phyloP scores from a whole-genome alignment of 2,113 vertebrate species.

The Lichenostomus cassidix region DNA sequence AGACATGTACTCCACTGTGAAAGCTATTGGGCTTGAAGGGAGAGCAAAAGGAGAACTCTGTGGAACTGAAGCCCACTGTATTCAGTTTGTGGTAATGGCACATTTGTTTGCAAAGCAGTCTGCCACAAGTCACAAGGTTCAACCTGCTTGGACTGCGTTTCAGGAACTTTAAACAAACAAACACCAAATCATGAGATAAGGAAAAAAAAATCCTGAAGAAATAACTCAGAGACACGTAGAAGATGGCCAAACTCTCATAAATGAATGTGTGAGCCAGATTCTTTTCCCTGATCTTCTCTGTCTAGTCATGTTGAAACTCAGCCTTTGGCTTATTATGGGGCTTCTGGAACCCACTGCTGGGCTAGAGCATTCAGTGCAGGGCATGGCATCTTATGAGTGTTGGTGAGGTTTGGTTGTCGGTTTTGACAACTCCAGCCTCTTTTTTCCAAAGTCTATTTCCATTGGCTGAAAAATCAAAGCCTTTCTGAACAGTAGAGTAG shows the following conservation, averaged over 20 bases:
- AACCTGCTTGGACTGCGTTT: slow-evolving; percentile 12
- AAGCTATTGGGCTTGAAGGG: neutral
- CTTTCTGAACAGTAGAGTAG: neutral
- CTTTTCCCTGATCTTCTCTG: neutral
- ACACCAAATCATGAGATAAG: slow-evolving; percentile 28
- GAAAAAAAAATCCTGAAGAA: neutral
- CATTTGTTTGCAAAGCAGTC: slow-evolving; percentile 28
- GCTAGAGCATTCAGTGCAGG: neutral
- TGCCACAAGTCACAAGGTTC: slow-evolving; percentile 36
- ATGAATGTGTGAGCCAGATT: neutral
- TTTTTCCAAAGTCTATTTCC: neutral
- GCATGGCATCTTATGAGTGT: neutral
- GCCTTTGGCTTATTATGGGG: neutral
- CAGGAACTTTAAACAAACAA: slow-evolving; percentile 27
- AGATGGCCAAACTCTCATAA: neutral
- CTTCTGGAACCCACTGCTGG: neutral
- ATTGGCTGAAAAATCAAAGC: neutral
- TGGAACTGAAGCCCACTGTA: slow-evolving; percentile 19
- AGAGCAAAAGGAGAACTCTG: neutral
- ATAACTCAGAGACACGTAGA: neutral
- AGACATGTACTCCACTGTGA: neutral
- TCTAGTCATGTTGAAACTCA: neutral
- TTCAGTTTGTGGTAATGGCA: slow-evolving; percentile 19
- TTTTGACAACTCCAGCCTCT: neutral
- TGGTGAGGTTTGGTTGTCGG: neutral